phyloP scores from a whole-genome alignment of 2,888 invertebrate genomes.

The Salpingus planirostris region DNA sequence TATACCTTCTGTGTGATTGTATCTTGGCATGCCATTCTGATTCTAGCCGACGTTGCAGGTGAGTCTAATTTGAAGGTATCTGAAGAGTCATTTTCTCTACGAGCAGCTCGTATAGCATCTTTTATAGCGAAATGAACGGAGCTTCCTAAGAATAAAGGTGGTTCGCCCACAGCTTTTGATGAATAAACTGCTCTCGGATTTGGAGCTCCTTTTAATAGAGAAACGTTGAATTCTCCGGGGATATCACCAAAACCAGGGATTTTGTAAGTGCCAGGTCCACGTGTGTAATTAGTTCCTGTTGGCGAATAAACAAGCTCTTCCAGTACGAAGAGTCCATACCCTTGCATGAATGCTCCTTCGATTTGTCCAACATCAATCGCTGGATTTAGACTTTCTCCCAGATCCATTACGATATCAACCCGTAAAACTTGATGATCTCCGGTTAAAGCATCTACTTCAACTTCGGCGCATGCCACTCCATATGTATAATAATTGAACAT shows the following conservation, averaged over 20 bases:
- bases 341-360: constrained; percentile 92
- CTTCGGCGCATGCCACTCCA: constrained; percentile 79
- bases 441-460: constrained; percentile 89
- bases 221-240: constrained; percentile 86
- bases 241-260: constrained; percentile 89
- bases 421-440: constrained; percentile 85
- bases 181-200: constrained; percentile 91
- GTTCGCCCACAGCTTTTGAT: constrained; percentile 96
- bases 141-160: constrained; percentile 84
- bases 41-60: constrained; percentile 82
- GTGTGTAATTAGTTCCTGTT: constrained; percentile 68
- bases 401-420: constrained; percentile 94
- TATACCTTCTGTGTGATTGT: constrained; percentile 72
- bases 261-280: constrained; percentile 91
- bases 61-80: constrained; percentile 59
- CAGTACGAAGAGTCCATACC: constrained; percentile 84
- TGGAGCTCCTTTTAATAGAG: constrained; percentile 79
- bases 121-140: constrained; percentile 85
- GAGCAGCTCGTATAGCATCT: constrained; percentile 73
- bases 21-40: constrained; percentile 85
- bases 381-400: constrained; percentile 90
- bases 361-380: constrained; percentile 96
- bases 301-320: constrained; percentile 87
- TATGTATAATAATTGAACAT: constrained; percentile 79
- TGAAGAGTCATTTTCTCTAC: constrained; percentile 57